Evolutionary conservation across 2,113 vertebrate species (phyloP), one percentile per base, ranked within the genome.

Genomic region (Hydrochoerus hydrochaeris): DNA sequence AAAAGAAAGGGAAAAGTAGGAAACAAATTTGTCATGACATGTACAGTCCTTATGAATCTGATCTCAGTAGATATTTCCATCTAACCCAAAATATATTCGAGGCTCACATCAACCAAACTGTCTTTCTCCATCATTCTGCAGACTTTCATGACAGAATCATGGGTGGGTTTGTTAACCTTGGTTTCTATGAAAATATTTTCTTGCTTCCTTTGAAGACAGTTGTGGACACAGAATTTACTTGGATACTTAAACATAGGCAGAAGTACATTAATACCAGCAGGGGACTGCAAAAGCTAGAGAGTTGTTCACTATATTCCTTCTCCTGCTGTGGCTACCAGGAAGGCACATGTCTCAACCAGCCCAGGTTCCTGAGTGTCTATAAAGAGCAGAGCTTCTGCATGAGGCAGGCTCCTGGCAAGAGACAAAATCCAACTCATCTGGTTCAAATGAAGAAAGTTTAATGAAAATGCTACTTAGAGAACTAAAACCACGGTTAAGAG

Each of bases 161-260:
- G 83, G 19, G 16, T 28, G 17, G 3, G 49, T 82, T 86, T 54
- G 2, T 35, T 41, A 26, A 28, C 41, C 24, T 69, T 52, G 16
- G 84, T 91, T 85, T 67, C 14, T n/a, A 89, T 77, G 35, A 85
- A 88, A 91, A 88, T 58, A 3, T 62, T 63, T 84, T 44, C 77
- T 12, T 24, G 13, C 38, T 92, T 9, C 22, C 35, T 88, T 73
- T 62, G 26, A 93, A 88, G 35, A 81, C 2, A 54, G 26, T 12
- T 20, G 0, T 41, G 17, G 32, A 49, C 22, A 62, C 0, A 28
- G 0, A 1, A 35, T 20, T 10, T 89, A 54, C 6, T 6, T 46
- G 38, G 14, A 20, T 2, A 44, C 3, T 41, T 58, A 65, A 65
- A 78, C 0, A 0, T 13, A 2, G 86, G 5, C 32, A 32, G 26